These are phyloP conservation scores for Drosophila meridiana DNA, from an alignment of 2,888 invertebrate genomes.

Conservation along the genomic window DNA sequence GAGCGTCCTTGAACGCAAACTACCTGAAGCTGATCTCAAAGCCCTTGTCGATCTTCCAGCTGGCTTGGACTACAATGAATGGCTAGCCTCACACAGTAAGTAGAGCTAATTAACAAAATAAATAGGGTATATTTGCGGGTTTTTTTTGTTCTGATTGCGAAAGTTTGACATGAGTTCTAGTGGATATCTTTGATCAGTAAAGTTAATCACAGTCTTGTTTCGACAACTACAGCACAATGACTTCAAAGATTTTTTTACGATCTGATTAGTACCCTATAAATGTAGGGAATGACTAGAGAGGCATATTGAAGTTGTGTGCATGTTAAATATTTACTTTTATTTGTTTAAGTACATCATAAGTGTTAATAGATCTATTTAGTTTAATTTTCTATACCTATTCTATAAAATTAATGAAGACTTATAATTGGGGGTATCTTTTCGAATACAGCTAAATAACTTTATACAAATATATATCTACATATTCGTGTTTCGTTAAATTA, in stretches of 20 bases:
- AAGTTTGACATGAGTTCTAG: not conserved
- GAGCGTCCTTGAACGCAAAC: slow-evolving; percentile 95
- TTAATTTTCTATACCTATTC: not conserved
- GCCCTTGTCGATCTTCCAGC: slow-evolving; percentile 97
- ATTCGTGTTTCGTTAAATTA: too few relatives aligned
- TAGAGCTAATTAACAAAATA: slow-evolving; percentile 12
- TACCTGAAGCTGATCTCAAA: slow-evolving; percentile 97
- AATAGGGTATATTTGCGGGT: not conserved
- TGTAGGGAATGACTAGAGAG: not conserved
- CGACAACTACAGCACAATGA: not conserved
- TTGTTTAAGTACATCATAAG: not conserved
- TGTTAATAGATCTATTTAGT: not conserved
- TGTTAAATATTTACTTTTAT: not conserved
- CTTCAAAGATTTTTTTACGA: not conserved
- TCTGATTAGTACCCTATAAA: not conserved
- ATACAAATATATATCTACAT: too few relatives aligned
- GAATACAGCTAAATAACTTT: too few relatives aligned
- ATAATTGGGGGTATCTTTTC: not conserved
- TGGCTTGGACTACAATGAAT: slow-evolving; percentile 99
- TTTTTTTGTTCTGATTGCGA: not conserved
- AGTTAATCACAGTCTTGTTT: not conserved
- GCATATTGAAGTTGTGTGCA: not conserved
- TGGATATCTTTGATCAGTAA: not conserved
- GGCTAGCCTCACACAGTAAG: slow-evolving; percentile 99
- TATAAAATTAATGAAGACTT: not conserved